Evolutionary conservation across 2,797 vertebrate genomes (phyloP), one percentile per base, ranked within the genome.

Genomic region (Acrossocheilus fasciatus): DNA sequence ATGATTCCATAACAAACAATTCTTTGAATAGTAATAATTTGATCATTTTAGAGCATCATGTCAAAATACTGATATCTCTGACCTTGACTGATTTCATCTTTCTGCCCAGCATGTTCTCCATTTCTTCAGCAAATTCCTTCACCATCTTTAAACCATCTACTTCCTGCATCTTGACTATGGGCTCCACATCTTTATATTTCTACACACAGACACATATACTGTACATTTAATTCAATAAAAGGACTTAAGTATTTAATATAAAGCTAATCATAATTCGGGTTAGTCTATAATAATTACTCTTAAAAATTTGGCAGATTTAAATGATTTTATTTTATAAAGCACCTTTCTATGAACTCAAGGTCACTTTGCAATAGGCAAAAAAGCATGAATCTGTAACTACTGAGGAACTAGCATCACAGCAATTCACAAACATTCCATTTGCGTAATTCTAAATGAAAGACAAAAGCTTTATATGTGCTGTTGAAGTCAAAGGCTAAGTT

Each of bases 41-140:
- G 0, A 75, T 26, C 3, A 74, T 17, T 30, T 26, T 15, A 34
- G 2, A 50, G 20, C 17, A 11, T 26, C 17, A 26, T 30, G 30
- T 4, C 12, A 47, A 64, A 59, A 34, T 12, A 18, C 26, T 43
- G 11, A 78, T 72, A 73, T 86, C 23, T 66, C 82, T 34, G 93
- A 99, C 98, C 97, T 99, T 96, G 12, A 99, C 96, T 0, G 98
- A 98, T 91, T 98, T 97, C 43, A 98, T 97, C 91, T 99, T 99
- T 90, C 98, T 96, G 85, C 94, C 96, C 1, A 99, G 96, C 98
- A 99, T 99, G 89, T 92, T 95, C 91, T 99, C 97, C 98, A 99
- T 99, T 92, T 98, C 97, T 88, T 98, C 96, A 0, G 97, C 97
- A 92, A 99, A 97, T 89, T 94, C 97, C 91, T 94, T 97, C 84